A percentile compares a stretch with the other conserved stretches of the same genome.
Evolutionary conservation across 2,797 vertebrate species (phyloP).

Genomic region (Spondyliosoma cantharus): DNA sequence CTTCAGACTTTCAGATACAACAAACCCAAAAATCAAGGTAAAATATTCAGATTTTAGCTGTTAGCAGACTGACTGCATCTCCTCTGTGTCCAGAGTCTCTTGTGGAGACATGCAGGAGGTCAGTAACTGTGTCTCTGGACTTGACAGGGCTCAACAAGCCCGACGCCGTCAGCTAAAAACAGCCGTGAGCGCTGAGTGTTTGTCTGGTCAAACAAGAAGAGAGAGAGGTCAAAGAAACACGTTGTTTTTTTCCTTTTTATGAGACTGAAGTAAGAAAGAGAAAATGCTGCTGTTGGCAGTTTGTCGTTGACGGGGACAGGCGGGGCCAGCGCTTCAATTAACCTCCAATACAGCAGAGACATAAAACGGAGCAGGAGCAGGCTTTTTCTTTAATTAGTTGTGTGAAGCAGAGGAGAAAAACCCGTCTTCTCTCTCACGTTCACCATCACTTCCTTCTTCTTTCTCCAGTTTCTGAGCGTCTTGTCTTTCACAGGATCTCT

Average conservation of each 20-base stretch:
- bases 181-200: not conserved
- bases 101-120: slow-evolving; percentile 2
- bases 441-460: not conserved
- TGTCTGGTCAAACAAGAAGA: not conserved
- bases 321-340: slow-evolving; percentile 29
- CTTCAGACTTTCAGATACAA: not conserved
- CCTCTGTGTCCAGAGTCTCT: not conserved
- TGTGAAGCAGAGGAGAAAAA: slow-evolving; percentile 7
- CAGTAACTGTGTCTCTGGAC: not conserved
- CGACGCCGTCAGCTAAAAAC: slow-evolving; percentile 29
- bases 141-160: slow-evolving; percentile 8
- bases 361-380: slow-evolving; percentile 12
- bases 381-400: slow-evolving; percentile 34
- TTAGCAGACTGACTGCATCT: not conserved
- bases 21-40: not conserved
- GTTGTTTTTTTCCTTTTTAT: not conserved
- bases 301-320: not conserved
- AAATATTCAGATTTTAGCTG: not conserved
- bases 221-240: slow-evolving; percentile 16
- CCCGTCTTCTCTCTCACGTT: not conserved
- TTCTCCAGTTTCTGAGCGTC: not conserved
- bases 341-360: slow-evolving; percentile 39
- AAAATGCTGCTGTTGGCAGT: slow-evolving; percentile 24
- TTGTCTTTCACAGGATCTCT: slow-evolving; percentile 1
- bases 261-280: not conserved